Percentiles rank a stretch among this genome's conserved stretches.
Evolutionary conservation across 2,113 vertebrate species (phyloP).

Genomic region (Alosa alosa): DNA sequence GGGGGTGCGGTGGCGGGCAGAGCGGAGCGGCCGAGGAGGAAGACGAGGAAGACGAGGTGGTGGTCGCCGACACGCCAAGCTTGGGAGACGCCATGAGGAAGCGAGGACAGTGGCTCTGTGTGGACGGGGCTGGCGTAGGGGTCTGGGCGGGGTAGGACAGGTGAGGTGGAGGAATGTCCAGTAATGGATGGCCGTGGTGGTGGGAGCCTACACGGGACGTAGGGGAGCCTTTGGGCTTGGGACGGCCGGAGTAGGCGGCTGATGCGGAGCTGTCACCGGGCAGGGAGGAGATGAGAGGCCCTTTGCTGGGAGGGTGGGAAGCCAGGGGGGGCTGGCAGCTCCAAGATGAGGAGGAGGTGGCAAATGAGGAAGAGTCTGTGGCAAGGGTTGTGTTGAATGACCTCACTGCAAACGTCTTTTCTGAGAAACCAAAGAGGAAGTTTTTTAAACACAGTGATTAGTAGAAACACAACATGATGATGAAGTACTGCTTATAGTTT

Average conservation of each 20-base stretch:
- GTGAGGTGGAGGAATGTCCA: neutral
- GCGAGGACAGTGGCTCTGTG: constrained; percentile 38
- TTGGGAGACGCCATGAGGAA: constrained; percentile 75
- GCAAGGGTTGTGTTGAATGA: constrained; percentile 44
- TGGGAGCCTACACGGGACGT: constrained; percentile 45
- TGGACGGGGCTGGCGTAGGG: constrained; percentile 33
- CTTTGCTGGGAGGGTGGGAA: constrained; percentile 42
- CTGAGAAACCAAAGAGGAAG: constrained; percentile 48
- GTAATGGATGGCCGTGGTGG: constrained; percentile 23
- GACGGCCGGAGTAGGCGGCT: constrained; percentile 32
- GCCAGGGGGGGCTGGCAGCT: constrained; percentile 36
- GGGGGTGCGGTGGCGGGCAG: constrained; percentile 67
- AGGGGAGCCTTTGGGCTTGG: constrained; percentile 29
- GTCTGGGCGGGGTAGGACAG: neutral
- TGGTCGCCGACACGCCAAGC: constrained; percentile 72
- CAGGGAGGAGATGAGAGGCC: constrained; percentile 37
- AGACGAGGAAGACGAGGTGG: constrained; percentile 68
- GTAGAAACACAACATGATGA: neutral
- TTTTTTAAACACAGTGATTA: constrained; percentile 8
- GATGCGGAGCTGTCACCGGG: constrained; percentile 31
- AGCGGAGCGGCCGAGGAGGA: constrained; percentile 68
- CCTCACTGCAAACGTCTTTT: constrained; percentile 61
- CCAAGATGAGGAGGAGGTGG: constrained; percentile 52
- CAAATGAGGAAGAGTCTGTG: constrained; percentile 53
- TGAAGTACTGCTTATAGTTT: neutral